phyloP scores from a whole-genome alignment of 2,888 invertebrate species.

The Mesochorus sp. region DNA sequence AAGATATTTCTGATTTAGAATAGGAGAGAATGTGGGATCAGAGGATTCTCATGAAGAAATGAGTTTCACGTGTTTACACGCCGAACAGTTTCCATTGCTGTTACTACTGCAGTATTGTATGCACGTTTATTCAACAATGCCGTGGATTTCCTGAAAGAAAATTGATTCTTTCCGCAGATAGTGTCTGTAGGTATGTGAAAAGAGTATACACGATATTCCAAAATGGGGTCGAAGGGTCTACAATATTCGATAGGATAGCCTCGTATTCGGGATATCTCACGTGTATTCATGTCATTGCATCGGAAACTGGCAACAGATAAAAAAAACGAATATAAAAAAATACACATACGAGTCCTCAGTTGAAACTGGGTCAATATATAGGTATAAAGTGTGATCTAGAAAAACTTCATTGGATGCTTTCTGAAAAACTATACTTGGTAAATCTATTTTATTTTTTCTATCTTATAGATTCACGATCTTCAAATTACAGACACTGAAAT shows the following conservation, averaged over 20 bases:
- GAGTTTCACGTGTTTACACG: slow-evolving; percentile 14
- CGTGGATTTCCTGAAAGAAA: slow-evolving; percentile 31
- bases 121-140: background rate
- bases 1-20: slow-evolving; percentile 58
- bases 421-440: background rate
- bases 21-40: background rate
- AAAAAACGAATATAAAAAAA: slow-evolving; percentile 28
- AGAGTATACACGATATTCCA: slow-evolving; percentile 27
- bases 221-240: slow-evolving; percentile 25
- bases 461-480: no score
- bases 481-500: no score
- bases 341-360: slow-evolving; percentile 1
- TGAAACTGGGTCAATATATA: slow-evolving; percentile 19
- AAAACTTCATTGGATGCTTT: slow-evolving; percentile 6
- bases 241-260: background rate
- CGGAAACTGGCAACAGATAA: no score
- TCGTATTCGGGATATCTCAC: slow-evolving; percentile 30
- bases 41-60: slow-evolving; percentile 27
- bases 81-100: slow-evolving; percentile 72
- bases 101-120: background rate
- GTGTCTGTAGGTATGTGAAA: slow-evolving; percentile 21
- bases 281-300: slow-evolving; percentile 19
- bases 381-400: slow-evolving; percentile 8
- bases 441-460: background rate
- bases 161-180: slow-evolving; percentile 17